Conservation (phyloP, 2,113 vertebrate species). For the Dasyurus viverrinus region DNA sequence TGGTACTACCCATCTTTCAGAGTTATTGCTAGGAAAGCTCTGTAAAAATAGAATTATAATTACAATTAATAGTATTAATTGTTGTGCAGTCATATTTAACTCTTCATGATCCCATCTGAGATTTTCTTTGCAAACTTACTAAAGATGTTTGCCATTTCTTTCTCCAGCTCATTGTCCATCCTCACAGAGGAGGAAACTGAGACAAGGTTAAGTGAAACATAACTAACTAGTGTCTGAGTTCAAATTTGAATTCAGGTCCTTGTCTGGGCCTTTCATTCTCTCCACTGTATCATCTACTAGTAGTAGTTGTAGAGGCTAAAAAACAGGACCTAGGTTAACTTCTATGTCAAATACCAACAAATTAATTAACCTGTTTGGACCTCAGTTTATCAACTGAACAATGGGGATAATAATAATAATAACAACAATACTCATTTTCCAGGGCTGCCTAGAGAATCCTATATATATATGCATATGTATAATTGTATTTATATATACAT, state of each 20-base stretch:
- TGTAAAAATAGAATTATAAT: not conserved
- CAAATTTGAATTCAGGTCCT: not conserved
- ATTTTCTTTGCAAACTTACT: not conserved
- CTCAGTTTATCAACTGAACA: not conserved
- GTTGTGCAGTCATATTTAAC: not conserved
- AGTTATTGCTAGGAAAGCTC: not conserved
- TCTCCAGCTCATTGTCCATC: not conserved
- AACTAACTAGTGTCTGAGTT: too few species aligned
- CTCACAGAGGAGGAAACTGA: not conserved
- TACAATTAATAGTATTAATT: not conserved
- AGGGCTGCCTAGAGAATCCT: not conserved
- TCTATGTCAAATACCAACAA: not conserved
- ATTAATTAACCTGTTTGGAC: not conserved
- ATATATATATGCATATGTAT: too few species aligned
- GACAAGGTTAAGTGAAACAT: not conserved
- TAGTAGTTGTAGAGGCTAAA: not conserved
- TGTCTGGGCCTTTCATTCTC: not conserved
- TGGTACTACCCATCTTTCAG: not conserved
- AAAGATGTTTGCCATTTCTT: not conserved
- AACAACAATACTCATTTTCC: not conserved
- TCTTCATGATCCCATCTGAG: not conserved
- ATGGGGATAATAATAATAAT: not conserved
- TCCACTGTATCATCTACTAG: not conserved
- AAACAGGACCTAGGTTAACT: not conserved
- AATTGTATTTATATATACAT: too few species aligned